Base-by-base conservation (phyloP, 2,888 invertebrate genomes). In the Pasiphila rectangulata region DNA sequence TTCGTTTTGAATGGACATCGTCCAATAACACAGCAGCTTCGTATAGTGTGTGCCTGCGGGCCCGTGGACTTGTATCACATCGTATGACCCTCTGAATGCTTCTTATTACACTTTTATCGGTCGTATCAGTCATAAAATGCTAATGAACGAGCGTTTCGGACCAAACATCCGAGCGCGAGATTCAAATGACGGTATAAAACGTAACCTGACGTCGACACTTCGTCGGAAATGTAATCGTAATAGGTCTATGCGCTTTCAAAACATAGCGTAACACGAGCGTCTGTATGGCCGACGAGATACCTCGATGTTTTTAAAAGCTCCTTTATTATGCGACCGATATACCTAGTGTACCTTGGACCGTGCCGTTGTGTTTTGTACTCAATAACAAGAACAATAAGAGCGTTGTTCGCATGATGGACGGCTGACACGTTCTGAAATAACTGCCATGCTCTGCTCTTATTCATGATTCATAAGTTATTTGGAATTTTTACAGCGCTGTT, bases 41-140 rank as follows among this genome's bases (percentile, higher is more conserved):
- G 74, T 76, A 73, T 64, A 67, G 63, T 65, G 72, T 67, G 64
- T 72, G 74, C 69, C 72, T 75, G 70, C 71, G 67, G 73, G 74
- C 74, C 81, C 77, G 71, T 77, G 63, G 59, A 63, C 61, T 67
- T 83, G 83, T 80, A 77, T 82, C 84, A 82, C 79, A 76, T 71
- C 71, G 78, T 77, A 85, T 79, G 86, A 79, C 78, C 83, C 79
- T 80, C 71, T 81, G 72, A 84, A 83, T 84, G 84, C 75, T 73
- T 86, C 87, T 86, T 85, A 87, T 87, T 88, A 86, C 86, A 85
- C 72, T 80, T 86, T 87, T 87, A 88, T 87, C 81, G 85, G 76
- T 79, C 83, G 84, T 88, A 88, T 88, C 82, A 83, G 73, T 88
- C 88, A 85, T 88, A 87, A 88, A 88, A 87, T 87, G 85, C 83